Evolutionary conservation across 92 coral and sea anemone species (phyloP), one percentile per base, ranked within the genome.

Genomic region (Phenganax subtilis): DNA sequence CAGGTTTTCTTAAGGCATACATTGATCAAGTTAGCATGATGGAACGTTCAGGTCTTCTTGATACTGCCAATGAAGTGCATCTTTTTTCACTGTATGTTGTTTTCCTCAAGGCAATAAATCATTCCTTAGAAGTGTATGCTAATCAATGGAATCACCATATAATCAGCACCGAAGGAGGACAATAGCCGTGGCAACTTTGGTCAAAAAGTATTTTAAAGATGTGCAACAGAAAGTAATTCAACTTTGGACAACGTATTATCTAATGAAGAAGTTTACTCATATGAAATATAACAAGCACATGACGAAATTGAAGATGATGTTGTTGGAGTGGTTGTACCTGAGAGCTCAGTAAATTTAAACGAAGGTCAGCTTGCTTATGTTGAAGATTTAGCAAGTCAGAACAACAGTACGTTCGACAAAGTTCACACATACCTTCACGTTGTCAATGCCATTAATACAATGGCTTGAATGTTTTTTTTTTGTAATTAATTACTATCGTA

Each of bases 311-410:
- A 72, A 20, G 76, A 73, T 71, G 9, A 74, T 81, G 75, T 51
- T 69, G 79, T n/a, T 57, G 90, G 69, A 10, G 86, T 85, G 55
- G 77, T 81, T 57, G 80, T 88, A 75, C 86, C 91, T 8, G 76
- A 74, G 29, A 71, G 58, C 71, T 61, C 55, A 28, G 53, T 85
- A 7, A 71, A 54, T 61, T 17, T 85, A 28, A 85, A 27, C 57
- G 84, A 82, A 44, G 66, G 77, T 54, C 86, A 85, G 28, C 69
- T 77, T 10, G 76, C 76, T n/a, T 53, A 82, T 71, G 85, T 85
- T 75, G 88, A 69, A 62, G n/a, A 30, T 30, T n/a, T 63, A 20
- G 76, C 80, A 54, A 25, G 47, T 3, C 51, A 16, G 62, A 54
- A 75, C 47, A 54, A 54, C 60, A 75, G 7, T 7, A 75, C 77